phyloP scores from a whole-genome alignment of 2,888 invertebrate species.

The Eremobia ochroleuca region DNA sequence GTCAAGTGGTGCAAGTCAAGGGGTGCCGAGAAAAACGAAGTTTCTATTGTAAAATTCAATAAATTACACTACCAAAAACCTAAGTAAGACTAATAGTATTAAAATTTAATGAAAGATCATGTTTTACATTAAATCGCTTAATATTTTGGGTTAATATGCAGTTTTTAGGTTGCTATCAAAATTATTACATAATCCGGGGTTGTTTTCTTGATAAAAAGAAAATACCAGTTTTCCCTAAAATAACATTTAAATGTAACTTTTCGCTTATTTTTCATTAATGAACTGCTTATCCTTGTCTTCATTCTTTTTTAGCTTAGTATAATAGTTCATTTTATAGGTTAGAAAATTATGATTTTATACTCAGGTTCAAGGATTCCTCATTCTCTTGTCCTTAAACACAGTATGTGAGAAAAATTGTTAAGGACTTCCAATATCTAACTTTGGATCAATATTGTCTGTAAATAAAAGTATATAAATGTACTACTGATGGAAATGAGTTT shows the following conservation, averaged over 20 bases:
- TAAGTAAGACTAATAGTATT: slow-evolving; percentile 50
- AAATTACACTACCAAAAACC: slow-evolving; percentile 27
- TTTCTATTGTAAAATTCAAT: slow-evolving; percentile 37
- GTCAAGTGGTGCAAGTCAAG: slow-evolving; percentile 58
- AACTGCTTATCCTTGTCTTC: background rate
- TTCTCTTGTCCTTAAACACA: too few relatives aligned
- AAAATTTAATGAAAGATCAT: slow-evolving; percentile 1
- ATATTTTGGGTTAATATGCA: background rate
- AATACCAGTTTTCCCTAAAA: background rate
- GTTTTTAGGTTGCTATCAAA: slow-evolving; percentile 41
- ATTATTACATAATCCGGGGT: slow-evolving; percentile 80
- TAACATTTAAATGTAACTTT: background rate
- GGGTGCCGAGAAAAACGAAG: slow-evolving; percentile 53
- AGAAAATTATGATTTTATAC: slow-evolving; percentile 24
- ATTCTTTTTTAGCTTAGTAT: background rate
- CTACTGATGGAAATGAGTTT: background rate
- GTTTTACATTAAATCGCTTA: background rate
- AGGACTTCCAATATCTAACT: background rate
- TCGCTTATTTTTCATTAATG: background rate
- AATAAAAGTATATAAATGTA: background rate
- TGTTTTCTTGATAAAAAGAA: slow-evolving; percentile 64
- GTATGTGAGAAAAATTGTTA: background rate
- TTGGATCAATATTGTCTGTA: background rate
- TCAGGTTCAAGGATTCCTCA: slow-evolving; percentile 1
- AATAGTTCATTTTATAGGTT: slow-evolving; percentile 58